Evolutionary conservation across 1,140 invertebrate genomes (phyloP).

Genomic region (Conopomorpha cramerella): DNA sequence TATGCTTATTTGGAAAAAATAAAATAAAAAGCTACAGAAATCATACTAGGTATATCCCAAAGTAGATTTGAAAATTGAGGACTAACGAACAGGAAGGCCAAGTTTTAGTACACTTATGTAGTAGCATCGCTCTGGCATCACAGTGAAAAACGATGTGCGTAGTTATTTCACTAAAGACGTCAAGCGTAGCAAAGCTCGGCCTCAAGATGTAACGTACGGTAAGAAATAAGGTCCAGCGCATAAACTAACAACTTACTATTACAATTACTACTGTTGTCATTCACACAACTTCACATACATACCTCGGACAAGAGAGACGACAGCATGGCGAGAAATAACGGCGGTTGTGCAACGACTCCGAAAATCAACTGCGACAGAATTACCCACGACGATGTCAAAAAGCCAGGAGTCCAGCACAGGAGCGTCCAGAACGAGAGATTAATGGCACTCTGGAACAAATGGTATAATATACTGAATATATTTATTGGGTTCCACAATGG

Average conservation of each 20-base stretch:
- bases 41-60: neutral
- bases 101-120: neutral
- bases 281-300: neutral
- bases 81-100: no score
- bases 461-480: no score
- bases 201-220: neutral
- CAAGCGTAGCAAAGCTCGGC: no score
- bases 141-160: neutral
- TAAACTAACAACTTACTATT: neutral
- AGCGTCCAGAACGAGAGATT: no score
- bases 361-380: constrained; percentile 13
- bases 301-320: constrained; percentile 17
- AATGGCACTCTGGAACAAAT: no score
- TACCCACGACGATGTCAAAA: constrained; percentile 15
- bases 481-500: no score
- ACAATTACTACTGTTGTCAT: neutral
- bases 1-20: neutral
- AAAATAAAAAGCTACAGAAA: neutral
- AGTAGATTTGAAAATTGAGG: neutral
- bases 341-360: constrained; percentile 4
- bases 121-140: neutral
- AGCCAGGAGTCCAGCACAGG: constrained; percentile 28
- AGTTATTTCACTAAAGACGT: neutral
- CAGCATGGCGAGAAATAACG: constrained; percentile 5
- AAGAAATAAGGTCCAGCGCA: neutral